These are phyloP conservation scores for Pocota personata DNA, from an alignment of 2,888 invertebrate genomes.

Conservation along the genomic window DNA sequence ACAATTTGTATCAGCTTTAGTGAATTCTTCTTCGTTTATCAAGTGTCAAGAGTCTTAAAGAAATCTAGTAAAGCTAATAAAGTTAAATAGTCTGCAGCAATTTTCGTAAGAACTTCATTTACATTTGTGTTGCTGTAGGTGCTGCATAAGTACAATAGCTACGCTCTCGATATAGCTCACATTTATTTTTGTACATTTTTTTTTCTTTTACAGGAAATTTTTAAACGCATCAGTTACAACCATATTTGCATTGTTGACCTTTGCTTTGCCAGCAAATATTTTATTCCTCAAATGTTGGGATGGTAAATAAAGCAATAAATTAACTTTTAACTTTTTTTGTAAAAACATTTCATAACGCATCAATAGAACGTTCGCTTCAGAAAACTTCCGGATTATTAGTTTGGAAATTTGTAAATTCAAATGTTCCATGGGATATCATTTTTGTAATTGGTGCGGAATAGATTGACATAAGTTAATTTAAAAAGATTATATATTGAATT, in stretches of 20 bases:
- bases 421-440: conserved; percentile 37
- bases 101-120: too few relatives aligned
- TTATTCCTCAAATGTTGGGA: conserved; percentile 43
- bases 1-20: too few relatives aligned
- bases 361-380: not conserved
- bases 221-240: not conserved
- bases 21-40: too few relatives aligned
- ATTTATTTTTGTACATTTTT: not conserved
- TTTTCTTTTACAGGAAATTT: conserved; percentile 11
- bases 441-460: conserved; percentile 43
- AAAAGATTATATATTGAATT: not conserved
- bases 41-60: too few relatives aligned
- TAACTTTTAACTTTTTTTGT: not conserved
- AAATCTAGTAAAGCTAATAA: too few relatives aligned
- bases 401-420: conserved; percentile 39
- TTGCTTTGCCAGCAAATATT: conserved; percentile 19
- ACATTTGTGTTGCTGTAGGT: too few relatives aligned
- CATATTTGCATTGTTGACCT: not conserved
- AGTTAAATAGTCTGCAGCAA: too few relatives aligned
- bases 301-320: conserved; percentile 4
- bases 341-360: too few relatives aligned
- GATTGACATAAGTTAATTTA: not conserved
- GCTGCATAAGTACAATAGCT: too few relatives aligned
- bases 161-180: too few relatives aligned
- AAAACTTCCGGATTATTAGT: conserved; percentile 16